phyloP scores from a whole-genome alignment of 2,113 vertebrate species.

The Rousettus leschenaultii region DNA sequence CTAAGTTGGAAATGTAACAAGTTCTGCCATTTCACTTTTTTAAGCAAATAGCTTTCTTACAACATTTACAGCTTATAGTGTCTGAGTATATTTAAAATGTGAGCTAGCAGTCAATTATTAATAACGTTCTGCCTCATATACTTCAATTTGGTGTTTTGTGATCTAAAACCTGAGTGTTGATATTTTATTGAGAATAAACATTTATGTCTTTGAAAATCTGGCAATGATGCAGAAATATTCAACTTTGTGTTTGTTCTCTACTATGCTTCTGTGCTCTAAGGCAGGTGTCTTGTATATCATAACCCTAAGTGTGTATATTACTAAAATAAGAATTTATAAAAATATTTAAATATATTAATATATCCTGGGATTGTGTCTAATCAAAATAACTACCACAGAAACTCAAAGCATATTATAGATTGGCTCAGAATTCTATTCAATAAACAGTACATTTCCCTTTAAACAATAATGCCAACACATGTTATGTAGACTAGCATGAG shows the following conservation, averaged over 20 bases:
- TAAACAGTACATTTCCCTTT: background rate
- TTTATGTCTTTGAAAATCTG: slow-evolving; percentile 16
- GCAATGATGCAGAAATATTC: background rate
- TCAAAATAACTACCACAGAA: slow-evolving; percentile 21
- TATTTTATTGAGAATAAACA: slow-evolving; percentile 40
- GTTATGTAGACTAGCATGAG: background rate
- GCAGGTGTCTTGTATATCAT: background rate
- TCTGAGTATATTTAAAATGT: slow-evolving; percentile 24
- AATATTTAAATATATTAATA: background rate
- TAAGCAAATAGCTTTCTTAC: background rate
- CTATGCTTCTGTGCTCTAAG: background rate
- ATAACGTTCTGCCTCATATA: background rate
- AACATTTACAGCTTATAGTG: background rate
- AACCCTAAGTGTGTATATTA: slow-evolving; percentile 21
- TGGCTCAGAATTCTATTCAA: slow-evolving; percentile 12
- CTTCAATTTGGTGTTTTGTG: background rate
- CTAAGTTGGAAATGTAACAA: background rate
- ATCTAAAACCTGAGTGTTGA: slow-evolving; percentile 26
- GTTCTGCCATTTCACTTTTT: background rate
- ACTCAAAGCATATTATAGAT: background rate
- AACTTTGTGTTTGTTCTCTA: background rate
- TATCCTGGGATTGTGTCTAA: background rate
- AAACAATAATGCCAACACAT: background rate
- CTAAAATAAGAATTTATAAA: slow-evolving; percentile 34
- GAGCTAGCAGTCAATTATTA: slow-evolving; percentile 38